A percentile compares a stretch with the other conserved stretches of the same genome.
Evolutionary conservation across 2,797 vertebrate genomes (phyloP).

Genomic region (Catostomus latipinnis): DNA sequence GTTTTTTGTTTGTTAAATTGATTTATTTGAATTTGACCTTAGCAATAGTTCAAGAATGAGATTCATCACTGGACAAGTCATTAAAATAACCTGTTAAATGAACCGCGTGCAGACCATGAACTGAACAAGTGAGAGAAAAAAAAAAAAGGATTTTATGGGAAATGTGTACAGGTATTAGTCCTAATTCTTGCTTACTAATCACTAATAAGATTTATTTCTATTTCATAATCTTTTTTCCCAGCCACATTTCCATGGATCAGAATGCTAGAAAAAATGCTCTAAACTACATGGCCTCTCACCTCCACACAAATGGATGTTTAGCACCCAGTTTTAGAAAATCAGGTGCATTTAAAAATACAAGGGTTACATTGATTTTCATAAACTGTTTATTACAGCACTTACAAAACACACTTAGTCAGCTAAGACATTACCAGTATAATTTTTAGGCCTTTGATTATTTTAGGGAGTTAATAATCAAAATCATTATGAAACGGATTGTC

Average conservation of each 20-base stretch:
- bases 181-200: slow-evolving; percentile 59
- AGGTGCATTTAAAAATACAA: slow-evolving; percentile 7
- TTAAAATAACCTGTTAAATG: slow-evolving; percentile 24
- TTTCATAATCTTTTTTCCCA: slow-evolving; percentile 64
- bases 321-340: background rate
- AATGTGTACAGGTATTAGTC: slow-evolving; percentile 63
- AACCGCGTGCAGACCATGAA: slow-evolving; percentile 32
- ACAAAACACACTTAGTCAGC: background rate
- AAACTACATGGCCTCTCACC: slow-evolving; percentile 61
- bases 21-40: too few species aligned
- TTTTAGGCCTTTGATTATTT: background rate
- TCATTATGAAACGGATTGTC: background rate
- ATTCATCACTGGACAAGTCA: background rate
- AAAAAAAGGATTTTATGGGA: slow-evolving; percentile 56
- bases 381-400: background rate
- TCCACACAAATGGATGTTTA: slow-evolving; percentile 15
- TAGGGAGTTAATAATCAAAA: background rate
- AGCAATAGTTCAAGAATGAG: too few species aligned
- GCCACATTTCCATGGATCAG: slow-evolving; percentile 58
- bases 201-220: slow-evolving; percentile 65
- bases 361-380: too few species aligned
- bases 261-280: slow-evolving; percentile 47
- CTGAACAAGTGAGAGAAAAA: slow-evolving; percentile 38
- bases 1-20: background rate
- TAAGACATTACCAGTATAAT: background rate